These are phyloP conservation scores for Papilio protenor DNA, from an alignment of 2,888 invertebrate species.

Conservation along the genomic window DNA sequence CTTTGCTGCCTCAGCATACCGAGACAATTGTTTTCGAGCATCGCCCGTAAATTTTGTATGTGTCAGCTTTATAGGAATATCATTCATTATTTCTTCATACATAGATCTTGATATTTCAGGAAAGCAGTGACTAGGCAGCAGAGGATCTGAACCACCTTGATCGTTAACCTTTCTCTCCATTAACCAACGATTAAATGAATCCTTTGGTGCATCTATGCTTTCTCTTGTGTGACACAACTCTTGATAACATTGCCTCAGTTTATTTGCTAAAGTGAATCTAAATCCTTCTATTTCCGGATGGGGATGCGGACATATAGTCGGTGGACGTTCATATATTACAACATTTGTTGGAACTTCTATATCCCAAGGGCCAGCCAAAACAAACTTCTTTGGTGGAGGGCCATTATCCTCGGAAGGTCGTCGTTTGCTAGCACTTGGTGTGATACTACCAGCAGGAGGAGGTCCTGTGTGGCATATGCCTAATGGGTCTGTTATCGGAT, in stretches of 20 bases:
- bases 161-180: constrained; percentile 97
- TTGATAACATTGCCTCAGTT: constrained; percentile 95
- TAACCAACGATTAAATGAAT: constrained; percentile 98
- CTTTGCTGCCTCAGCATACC: constrained; percentile 98
- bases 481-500: constrained; percentile 96
- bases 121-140: constrained; percentile 95
- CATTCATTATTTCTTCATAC: constrained; percentile 99
- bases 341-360: constrained; percentile 96
- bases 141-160: constrained; percentile 93
- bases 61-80: constrained; percentile 97
- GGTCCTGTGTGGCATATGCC: constrained; percentile 88
- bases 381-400: constrained; percentile 93
- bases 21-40: constrained; percentile 95
- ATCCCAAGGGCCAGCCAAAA: constrained; percentile 97
- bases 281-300: constrained; percentile 97
- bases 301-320: constrained; percentile 93
- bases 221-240: constrained; percentile 97
- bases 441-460: constrained; percentile 76
- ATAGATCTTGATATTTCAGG: constrained; percentile 97
- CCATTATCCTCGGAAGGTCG: constrained; percentile 92
- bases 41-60: constrained; percentile 98
- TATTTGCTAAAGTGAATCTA: constrained; percentile 91
- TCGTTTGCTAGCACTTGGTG: constrained; percentile 87
- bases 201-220: constrained; percentile 97
- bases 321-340: constrained; percentile 93